These are phyloP conservation scores for Cettia cetti DNA, from an alignment of 2,113 vertebrate genomes.

Conservation along the genomic window DNA sequence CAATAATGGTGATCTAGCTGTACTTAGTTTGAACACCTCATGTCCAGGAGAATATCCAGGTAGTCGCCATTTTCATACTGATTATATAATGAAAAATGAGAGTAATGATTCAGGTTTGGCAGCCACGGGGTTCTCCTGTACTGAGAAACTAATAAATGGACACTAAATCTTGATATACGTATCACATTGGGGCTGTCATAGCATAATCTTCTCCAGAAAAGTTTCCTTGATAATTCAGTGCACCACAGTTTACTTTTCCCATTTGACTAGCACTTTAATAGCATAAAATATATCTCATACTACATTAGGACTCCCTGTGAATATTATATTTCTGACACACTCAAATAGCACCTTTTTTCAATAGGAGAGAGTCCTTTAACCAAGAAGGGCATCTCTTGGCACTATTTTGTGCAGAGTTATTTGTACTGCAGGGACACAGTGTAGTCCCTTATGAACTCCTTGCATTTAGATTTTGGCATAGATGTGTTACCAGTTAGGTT, in stretches of 20 bases:
- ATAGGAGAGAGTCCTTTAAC: not conserved
- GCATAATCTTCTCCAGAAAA: conserved; percentile 64
- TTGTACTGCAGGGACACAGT: not conserved
- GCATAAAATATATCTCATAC: not conserved
- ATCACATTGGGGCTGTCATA: conserved; percentile 70
- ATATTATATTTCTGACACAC: not conserved
- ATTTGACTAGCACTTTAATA: not conserved
- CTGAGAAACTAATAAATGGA: conserved; percentile 75
- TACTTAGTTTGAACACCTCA: conserved; percentile 66
- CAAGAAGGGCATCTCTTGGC: not conserved
- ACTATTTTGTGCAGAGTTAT: not conserved
- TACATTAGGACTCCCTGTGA: not conserved
- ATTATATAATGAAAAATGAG: conserved; percentile 77
- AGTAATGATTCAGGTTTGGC: conserved; percentile 77
- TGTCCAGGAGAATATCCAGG: conserved; percentile 70
- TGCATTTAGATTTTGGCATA: not conserved
- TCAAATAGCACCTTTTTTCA: not conserved
- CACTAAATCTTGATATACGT: conserved; percentile 80
- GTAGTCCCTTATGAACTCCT: not conserved
- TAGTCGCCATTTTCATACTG: conserved; percentile 70
- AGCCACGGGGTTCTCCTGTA: conserved; percentile 52
- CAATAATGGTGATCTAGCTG: conserved; percentile 66
- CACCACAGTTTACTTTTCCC: conserved; percentile 38
- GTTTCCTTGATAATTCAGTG: conserved; percentile 60
- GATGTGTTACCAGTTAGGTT: not conserved